Evolutionary conservation across 2,113 vertebrate species (phyloP), one percentile per base, ranked within the genome.

Genomic region (Lipophrys pholis): DNA sequence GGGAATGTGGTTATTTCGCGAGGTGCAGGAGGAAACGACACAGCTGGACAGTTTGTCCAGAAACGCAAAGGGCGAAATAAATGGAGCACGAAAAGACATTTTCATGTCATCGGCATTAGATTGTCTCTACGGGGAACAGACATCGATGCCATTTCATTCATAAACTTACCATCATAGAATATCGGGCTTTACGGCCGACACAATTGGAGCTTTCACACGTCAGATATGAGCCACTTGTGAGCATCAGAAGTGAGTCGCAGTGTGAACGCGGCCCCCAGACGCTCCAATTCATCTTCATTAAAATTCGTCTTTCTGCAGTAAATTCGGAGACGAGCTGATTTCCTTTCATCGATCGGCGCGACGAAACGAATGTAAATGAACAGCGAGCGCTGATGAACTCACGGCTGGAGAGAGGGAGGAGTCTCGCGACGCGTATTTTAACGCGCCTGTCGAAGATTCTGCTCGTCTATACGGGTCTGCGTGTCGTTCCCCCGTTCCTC

Each of bases 331-430:
- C 35, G 17, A 30, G 61, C 64, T 81, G 0, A 80, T 78, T 81
- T 71, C 42, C 60, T 61, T 60, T 71, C 60, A 82, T 84, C 50
- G 78, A 38, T 84, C 57, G 65, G 41, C 50, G 69, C 14, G 69
- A 45, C 9, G 16, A 39, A 67, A 75, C 8, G 63, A 42, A 21
- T 30, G 43, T 39, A 70, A 82, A 72, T 82, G 74, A 73, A 80
- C 51, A 73, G 54, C 55, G 6, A 73, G 66, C 72, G 12, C 49
- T 45, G 43, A 65, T 65, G 76, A 80, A 85, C 55, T 12, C 42
- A 6, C 74, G 63, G 85, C 65, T 72, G 58, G 60, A 64, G n/a
- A 58, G 36, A 35, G 45, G 9, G 50, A 15, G 5, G 8, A 8
- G 16, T 57, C 12, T n/a, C 50, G 30, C 52, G 5, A 38, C 49